Base-by-base conservation (phyloP, 2,888 invertebrate genomes). In the Byasa hedistus region DNA sequence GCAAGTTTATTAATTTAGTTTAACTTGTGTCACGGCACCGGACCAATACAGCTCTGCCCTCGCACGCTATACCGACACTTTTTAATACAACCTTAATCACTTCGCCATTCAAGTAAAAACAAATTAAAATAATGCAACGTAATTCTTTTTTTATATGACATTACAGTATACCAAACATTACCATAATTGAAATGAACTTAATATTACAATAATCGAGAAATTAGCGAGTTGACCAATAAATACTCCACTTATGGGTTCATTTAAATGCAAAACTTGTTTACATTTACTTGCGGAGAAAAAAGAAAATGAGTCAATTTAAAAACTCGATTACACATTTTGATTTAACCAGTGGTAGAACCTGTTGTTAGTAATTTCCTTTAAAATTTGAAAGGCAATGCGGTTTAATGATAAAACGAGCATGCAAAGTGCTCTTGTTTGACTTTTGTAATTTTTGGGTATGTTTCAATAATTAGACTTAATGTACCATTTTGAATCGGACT, bases 1-100 rank as follows among this genome's bases (percentile, higher is more conserved):
- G 90, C 87, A 87, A 89, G 89, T 91, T 89, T 91, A 91, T 91
- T 91, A 91, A 91, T 91, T 91, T 90, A 88, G 87, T 85, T 88
- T 87, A 89, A 91, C 87, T 88, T 82, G 86, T 89, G 89, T 87
- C 89, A 88, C 85, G 85, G 82, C 82, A 73, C 75, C 77, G 77
- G 76, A 72, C 73, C 73, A 73, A 71, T 73, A 71, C 73, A 71
- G 71, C 73, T n/a, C 8, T 72, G 71, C 76, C 71, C 75, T 69
- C 68, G 75, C 79, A 77, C 80, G 78, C 77, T 78, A 79, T 78
- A 77, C 77, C 77, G 77, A 77, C 82, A 82, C 77, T 82, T 86
- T 86, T 82, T 83, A 80, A 85, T 86, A 84, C 80, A 76, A 73
- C 73, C 75, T 70, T 73, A 73, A 74, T 75, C 69, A 69, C 74